Conservation (phyloP, 2,888 invertebrate genomes). For the Agrypnus murinus region DNA sequence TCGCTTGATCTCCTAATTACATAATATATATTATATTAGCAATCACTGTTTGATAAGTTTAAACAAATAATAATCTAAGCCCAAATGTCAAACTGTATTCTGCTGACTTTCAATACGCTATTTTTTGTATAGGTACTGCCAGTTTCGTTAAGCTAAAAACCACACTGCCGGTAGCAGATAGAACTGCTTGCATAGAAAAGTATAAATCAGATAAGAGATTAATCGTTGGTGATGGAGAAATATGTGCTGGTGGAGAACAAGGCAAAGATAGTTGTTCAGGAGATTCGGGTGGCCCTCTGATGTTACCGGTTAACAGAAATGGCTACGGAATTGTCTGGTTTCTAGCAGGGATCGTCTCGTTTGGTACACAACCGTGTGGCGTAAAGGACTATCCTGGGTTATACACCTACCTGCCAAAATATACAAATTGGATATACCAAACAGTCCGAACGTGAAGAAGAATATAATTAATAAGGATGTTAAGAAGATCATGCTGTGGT, state of each 20-base stretch:
- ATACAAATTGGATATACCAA: conserved; percentile 76
- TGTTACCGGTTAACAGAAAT: conserved; percentile 69
- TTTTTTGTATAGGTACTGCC: conserved; percentile 54
- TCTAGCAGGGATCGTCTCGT: conserved; percentile 65
- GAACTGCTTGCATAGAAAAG: conserved; percentile 72
- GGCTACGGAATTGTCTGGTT: conserved; percentile 26
- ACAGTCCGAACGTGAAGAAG: conserved; percentile 35
- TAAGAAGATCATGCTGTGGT: too few species aligned
- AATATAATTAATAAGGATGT: too few species aligned
- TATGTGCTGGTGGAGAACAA: conserved; percentile 81
- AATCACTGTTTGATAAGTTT: too few species aligned
- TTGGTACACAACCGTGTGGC: conserved; percentile 69
- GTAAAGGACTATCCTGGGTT: conserved; percentile 77
- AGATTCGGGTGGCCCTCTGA: conserved; percentile 76
- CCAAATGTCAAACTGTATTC: too few species aligned
- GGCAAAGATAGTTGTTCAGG: conserved; percentile 79
- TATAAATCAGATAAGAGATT: conserved; percentile 71
- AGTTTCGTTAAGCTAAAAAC: conserved; percentile 56
- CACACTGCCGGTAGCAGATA: conserved; percentile 73
- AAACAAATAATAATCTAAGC: too few species aligned
- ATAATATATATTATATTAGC: too few species aligned
- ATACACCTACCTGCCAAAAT: conserved; percentile 76
- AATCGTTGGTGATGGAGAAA: conserved; percentile 71
- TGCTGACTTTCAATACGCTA: too few species aligned
- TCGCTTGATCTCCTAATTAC: too few species aligned